Percentiles rank a stretch among this genome's conserved stretches.
Evolutionary conservation across 2,888 invertebrate species (phyloP).

Genomic region (Eristalis pertinax): DNA sequence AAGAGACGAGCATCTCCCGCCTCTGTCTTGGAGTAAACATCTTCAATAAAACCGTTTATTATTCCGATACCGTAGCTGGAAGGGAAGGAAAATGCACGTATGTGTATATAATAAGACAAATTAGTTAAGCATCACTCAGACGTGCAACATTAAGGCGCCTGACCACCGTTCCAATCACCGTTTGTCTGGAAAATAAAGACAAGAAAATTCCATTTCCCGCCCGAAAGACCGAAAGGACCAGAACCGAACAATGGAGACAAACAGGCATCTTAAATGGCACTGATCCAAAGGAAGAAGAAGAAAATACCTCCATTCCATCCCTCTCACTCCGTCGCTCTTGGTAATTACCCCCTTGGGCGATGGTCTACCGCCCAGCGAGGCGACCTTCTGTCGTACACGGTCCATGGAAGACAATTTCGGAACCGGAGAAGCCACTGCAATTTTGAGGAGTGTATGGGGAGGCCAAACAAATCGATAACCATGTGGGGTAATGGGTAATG

Average conservation of each 20-base stretch:
- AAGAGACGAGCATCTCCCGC: too few relatives aligned
- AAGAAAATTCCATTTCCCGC: slow-evolving; percentile 28
- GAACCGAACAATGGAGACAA: slow-evolving; percentile 43
- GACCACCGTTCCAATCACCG: background rate
- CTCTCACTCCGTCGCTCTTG: background rate
- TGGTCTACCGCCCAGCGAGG: slow-evolving; percentile 11
- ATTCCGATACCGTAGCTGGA: slow-evolving; percentile 30
- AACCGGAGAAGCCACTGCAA: slow-evolving; percentile 19
- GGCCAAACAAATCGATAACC: slow-evolving; percentile 40
- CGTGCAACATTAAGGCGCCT: slow-evolving; percentile 30
- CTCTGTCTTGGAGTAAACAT: background rate
- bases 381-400: slow-evolving; percentile 9
- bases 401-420: slow-evolving; percentile 24
- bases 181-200: background rate
- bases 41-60: slow-evolving; percentile 29
- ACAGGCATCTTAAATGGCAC: slow-evolving; percentile 43
- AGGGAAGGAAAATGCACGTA: background rate
- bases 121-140: slow-evolving; percentile 41
- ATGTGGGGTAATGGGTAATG: background rate
- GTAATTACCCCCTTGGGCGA: slow-evolving; percentile 26
- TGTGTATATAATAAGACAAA: slow-evolving; percentile 8
- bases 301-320: background rate
- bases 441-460: background rate
- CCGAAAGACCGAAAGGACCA: background rate
- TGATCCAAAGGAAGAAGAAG: slow-evolving; percentile 20